A percentile compares a stretch with the other conserved stretches of the same genome.
phyloP scores from a whole-genome alignment of 23 tunicate species.

The Oikopleura vanhoeffeni region DNA sequence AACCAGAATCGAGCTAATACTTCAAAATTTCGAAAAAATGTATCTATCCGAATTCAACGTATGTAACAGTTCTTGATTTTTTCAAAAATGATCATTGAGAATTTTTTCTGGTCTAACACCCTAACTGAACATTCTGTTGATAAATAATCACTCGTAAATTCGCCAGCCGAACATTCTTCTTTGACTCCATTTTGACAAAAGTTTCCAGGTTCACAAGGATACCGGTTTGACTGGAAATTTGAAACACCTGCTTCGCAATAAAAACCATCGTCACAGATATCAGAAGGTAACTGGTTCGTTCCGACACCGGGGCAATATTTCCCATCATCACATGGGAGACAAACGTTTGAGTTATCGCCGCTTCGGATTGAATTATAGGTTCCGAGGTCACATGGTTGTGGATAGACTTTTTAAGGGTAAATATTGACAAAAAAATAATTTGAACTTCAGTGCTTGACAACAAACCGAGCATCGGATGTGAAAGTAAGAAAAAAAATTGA shows the following conservation, averaged over 20 bases:
- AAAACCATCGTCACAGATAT: slow-evolving; percentile 50
- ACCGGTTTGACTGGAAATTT: slow-evolving; percentile 26
- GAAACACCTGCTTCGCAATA: slow-evolving; percentile 70
- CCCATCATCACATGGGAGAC: slow-evolving; percentile 47
- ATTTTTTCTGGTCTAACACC: no score
- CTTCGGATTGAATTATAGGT: not conserved
- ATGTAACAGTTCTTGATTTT: no score
- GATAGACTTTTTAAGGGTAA: no score
- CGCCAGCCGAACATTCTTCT: slow-evolving; percentile 44
- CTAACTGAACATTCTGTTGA: slow-evolving; percentile 30
- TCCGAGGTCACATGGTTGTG: not conserved
- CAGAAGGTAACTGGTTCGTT: slow-evolving; percentile 17
- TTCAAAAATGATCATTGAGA: no score
- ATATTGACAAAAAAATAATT: no score
- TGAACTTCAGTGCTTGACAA: no score
- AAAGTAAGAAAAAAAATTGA: no score
- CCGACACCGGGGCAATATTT: slow-evolving; percentile 28
- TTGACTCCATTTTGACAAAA: slow-evolving; percentile 51
- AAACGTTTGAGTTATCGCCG: not conserved
- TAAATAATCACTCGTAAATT: slow-evolving; percentile 63
- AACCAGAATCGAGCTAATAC: no score
- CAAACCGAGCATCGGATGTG: no score
- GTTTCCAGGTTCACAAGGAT: slow-evolving; percentile 39
- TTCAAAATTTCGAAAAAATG: no score
- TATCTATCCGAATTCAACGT: no score